Percentiles rank a stretch among this genome's conserved stretches.
phyloP scores from a whole-genome alignment of 2,113 vertebrate genomes.

The Osmerus eperlanus region DNA sequence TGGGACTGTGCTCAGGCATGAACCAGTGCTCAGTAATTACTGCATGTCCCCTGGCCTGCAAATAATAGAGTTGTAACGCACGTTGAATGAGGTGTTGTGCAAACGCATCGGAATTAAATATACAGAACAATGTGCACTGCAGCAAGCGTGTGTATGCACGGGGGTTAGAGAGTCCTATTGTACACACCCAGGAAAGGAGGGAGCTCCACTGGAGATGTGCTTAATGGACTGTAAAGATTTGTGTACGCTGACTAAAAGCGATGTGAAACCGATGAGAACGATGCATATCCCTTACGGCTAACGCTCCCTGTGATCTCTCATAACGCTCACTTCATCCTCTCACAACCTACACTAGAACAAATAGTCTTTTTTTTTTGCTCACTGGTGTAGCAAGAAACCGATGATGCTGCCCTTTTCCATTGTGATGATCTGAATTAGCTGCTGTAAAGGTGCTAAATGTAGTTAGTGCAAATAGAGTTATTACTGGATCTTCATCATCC shows the following conservation, averaged over 20 bases:
- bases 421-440: neutral
- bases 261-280: neutral
- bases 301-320: neutral
- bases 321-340: neutral
- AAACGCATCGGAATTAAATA: slow-evolving; percentile 36
- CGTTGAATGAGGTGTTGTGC: slow-evolving; percentile 48
- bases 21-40: slow-evolving; percentile 25
- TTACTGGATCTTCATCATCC: too few relatives aligned
- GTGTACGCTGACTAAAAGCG: neutral
- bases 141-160: slow-evolving; percentile 14
- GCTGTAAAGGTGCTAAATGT: too few relatives aligned
- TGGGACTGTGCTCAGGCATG: slow-evolving; percentile 2
- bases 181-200: slow-evolving; percentile 8
- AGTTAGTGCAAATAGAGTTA: too few relatives aligned
- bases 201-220: slow-evolving; percentile 1
- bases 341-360: neutral
- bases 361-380: neutral
- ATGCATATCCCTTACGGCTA: neutral
- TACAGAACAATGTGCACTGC: slow-evolving; percentile 11
- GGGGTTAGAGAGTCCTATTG: neutral
- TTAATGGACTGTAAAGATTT: slow-evolving; percentile 13
- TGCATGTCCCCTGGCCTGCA: slow-evolving; percentile 25
- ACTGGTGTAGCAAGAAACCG: neutral
- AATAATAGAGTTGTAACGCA: slow-evolving; percentile 35
- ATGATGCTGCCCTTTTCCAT: neutral